Evolutionary conservation across 2,113 vertebrate species (phyloP), one percentile per base, ranked within the genome.

Genomic region (Bos javanicus): DNA sequence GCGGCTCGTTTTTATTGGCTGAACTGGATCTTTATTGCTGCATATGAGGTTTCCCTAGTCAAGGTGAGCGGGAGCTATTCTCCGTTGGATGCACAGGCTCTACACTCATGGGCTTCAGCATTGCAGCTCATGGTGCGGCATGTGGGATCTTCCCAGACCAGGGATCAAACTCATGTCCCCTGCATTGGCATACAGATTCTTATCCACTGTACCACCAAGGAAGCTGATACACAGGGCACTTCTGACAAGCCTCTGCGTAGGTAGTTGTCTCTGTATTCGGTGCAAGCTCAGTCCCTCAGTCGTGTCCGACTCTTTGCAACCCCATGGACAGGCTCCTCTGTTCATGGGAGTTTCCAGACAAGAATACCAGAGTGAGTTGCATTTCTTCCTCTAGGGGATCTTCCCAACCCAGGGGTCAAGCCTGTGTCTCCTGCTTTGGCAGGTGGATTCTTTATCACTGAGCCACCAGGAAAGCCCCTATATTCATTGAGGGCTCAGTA

Each of bases 41-140:
- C 0, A 0, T 5, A 3, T 19, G 76, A 4, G 1, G 7, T 11
- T 50, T 19, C 76, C 50, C 8, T 50, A 50, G 46, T 19, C 28
- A 46, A 17, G 16, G 46, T 17, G 28, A 19, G 76, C 8, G 0
- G 46, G 74, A 46, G 25, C 25, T 43, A 7, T 43, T 76, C 71
- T 43, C 15, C 0, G 2, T 43, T 7, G 39, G 6, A 26, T 26
- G 23, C 23, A 14, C 71, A 76, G 39, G 39, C 71, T 76, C 39
- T 7, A 2, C 71, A 71, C 19, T 71, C 67, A 43, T 0, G 3
- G 71, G 23, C 39, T 76, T 76, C 71, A 26, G 12, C 43, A 43
- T 43, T 14, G 36, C 39, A 14, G 12, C 39, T 26, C 23, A 0
- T 15, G 39, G 39, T 26, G 7, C 1, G 1, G 7, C 74, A 28